A percentile compares a stretch with the other conserved stretches of the same genome.
phyloP scores from a whole-genome alignment of 2,888 invertebrate species.

The Lagria hirta region DNA sequence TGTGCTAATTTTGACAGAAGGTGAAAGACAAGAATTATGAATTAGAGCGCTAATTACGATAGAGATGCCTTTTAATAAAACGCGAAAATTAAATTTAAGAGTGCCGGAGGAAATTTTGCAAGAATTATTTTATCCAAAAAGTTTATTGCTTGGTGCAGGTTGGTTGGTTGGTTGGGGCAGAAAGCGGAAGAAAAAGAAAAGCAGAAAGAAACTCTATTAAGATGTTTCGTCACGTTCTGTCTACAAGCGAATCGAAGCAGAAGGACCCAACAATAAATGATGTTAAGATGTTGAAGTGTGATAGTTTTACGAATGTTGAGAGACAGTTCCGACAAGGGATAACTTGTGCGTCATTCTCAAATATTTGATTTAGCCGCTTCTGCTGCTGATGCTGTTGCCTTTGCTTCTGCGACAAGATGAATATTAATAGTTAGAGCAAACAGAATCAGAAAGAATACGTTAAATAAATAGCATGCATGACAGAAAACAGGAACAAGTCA shows the following conservation, averaged over 20 bases:
- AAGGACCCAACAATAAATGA: constrained; percentile 44
- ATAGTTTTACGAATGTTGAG: constrained; percentile 41
- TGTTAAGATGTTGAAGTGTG: constrained; percentile 44
- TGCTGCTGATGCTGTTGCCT: too few relatives aligned
- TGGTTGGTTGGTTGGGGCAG: too few relatives aligned
- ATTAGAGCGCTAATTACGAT: constrained; percentile 29
- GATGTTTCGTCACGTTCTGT: constrained; percentile 37
- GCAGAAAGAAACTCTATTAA: constrained; percentile 26
- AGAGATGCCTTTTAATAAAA: constrained; percentile 24
- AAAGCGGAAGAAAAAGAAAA: constrained; percentile 14
- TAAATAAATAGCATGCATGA: too few relatives aligned
- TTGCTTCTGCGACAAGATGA: too few relatives aligned
- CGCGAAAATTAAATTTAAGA: constrained; percentile 16
- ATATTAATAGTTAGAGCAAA: too few relatives aligned
- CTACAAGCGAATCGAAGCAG: constrained; percentile 40
- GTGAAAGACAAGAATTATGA: constrained; percentile 27
- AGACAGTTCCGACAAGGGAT: constrained; percentile 20
- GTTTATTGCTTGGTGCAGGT: constrained; percentile 21
- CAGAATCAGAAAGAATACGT: too few relatives aligned
- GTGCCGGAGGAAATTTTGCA: constrained; percentile 10
- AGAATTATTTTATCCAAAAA: constrained; percentile 16
- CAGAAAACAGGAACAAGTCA: too few relatives aligned
- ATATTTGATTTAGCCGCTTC: constrained; percentile 25
- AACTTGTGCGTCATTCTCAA: constrained; percentile 17
- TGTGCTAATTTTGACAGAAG: constrained; percentile 30